Evolutionary conservation across 1,140 invertebrate genomes (phyloP).

Genomic region (Diachasma alloeum): DNA sequence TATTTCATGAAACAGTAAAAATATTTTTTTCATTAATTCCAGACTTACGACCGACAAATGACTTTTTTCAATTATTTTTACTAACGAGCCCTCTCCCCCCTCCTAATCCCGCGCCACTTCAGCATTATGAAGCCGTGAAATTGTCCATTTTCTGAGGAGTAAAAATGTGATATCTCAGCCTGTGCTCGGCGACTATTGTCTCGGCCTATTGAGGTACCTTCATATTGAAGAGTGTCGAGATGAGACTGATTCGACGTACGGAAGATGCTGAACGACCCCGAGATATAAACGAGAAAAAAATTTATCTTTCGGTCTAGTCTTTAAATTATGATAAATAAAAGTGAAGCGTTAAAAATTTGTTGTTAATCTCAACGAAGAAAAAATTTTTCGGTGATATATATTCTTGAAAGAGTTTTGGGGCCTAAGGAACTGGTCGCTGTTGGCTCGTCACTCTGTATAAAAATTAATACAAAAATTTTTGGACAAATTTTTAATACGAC

Average conservation of each 20-base stretch:
- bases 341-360: not conserved
- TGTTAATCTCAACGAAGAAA: constrained; percentile 8
- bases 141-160: not conserved
- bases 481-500: not conserved
- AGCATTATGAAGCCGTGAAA: not conserved
- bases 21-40: constrained; percentile 53
- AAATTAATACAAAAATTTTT: constrained; percentile 6
- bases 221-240: not conserved
- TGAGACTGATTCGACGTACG: constrained; percentile 3
- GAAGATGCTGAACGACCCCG: constrained; percentile 3
- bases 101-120: constrained; percentile 27
- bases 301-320: constrained; percentile 21
- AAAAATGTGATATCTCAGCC: constrained; percentile 2
- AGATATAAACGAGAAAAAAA: constrained; percentile 7
- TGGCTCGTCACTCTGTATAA: not conserved
- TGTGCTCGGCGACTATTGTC: constrained; percentile 20
- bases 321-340: constrained; percentile 15
- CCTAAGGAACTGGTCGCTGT: constrained; percentile 25
- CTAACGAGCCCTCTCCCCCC: constrained; percentile 6
- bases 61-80: not conserved
- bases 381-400: constrained; percentile 11
- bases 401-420: not conserved
- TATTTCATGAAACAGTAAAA: constrained; percentile 54
- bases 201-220: constrained; percentile 38
- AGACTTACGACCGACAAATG: constrained; percentile 49